Conservation (phyloP, 2,797 vertebrate species). For the Sarcophilus harrisii region DNA sequence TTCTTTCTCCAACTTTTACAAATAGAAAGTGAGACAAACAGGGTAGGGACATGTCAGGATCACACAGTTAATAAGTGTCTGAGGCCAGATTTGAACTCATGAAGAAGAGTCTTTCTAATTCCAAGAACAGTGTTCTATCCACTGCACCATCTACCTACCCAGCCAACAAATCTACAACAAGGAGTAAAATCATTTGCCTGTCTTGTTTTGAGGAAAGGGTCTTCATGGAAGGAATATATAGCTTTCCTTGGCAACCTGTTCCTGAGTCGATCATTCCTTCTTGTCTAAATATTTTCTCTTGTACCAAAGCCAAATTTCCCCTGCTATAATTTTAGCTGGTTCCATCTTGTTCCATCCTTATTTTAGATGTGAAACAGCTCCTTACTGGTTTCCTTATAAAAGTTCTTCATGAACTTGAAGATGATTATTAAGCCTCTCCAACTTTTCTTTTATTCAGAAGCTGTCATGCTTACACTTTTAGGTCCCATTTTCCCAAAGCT, state of each 20-base stretch:
- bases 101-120: background rate
- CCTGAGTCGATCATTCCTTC: background rate
- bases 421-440: conserved; percentile 1
- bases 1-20: background rate
- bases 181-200: background rate
- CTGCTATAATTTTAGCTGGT: background rate
- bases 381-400: background rate
- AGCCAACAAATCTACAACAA: background rate
- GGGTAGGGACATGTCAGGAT: background rate
- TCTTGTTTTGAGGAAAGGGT: background rate
- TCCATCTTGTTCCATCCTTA: background rate
- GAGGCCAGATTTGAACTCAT: background rate
- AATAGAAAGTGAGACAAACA: background rate
- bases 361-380: conserved; percentile 30
- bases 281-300: background rate
- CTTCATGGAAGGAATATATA: conserved; percentile 11
- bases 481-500: background rate
- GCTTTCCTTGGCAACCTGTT: conserved; percentile 11
- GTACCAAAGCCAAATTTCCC: background rate
- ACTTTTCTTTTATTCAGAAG: background rate
- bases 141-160: background rate
- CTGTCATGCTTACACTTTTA: background rate
- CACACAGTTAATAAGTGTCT: background rate
- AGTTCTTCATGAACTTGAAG: conserved; percentile 30
- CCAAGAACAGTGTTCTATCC: background rate